Conservation (phyloP, 2,888 invertebrate genomes). For the Acronicta leporina region DNA sequence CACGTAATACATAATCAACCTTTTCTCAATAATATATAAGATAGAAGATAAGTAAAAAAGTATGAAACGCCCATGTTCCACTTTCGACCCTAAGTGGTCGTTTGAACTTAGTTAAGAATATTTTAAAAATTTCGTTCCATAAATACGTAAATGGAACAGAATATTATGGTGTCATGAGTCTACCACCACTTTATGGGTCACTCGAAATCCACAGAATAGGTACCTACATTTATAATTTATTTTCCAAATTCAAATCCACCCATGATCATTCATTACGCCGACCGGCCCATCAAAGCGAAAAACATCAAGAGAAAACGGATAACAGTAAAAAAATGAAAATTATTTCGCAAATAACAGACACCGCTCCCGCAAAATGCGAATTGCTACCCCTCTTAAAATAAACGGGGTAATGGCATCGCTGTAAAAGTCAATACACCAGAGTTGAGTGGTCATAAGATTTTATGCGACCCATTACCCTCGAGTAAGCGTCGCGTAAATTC, state of each 20-base stretch:
- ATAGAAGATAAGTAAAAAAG: too few species aligned
- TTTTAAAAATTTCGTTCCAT: neutral
- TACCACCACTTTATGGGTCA: neutral
- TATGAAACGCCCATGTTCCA: too few species aligned
- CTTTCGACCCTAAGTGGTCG: too few species aligned
- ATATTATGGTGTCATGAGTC: neutral
- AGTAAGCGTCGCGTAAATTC: slow-evolving; percentile 87
- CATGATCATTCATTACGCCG: slow-evolving; percentile 23
- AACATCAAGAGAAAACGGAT: slow-evolving; percentile 51
- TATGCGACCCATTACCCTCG: slow-evolving; percentile 83
- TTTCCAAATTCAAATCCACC: slow-evolving; percentile 22
- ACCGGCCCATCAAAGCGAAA: slow-evolving; percentile 21
- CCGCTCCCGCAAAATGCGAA: slow-evolving; percentile 57
- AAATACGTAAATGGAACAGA: neutral
- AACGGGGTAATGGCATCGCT: slow-evolving; percentile 60
- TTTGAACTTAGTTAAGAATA: neutral
- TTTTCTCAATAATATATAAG: too few species aligned
- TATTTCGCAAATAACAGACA: slow-evolving; percentile 53
- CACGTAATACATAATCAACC: too few species aligned
- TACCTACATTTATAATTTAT: slow-evolving; percentile 26
- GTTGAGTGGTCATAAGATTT: slow-evolving; percentile 87
- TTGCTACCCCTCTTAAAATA: slow-evolving; percentile 66
- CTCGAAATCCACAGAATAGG: neutral
- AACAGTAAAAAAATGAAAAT: slow-evolving; percentile 49
- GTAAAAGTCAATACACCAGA: slow-evolving; percentile 86